Conservation (phyloP, 2,888 invertebrate species). For the Zhengitettix transpicula region DNA sequence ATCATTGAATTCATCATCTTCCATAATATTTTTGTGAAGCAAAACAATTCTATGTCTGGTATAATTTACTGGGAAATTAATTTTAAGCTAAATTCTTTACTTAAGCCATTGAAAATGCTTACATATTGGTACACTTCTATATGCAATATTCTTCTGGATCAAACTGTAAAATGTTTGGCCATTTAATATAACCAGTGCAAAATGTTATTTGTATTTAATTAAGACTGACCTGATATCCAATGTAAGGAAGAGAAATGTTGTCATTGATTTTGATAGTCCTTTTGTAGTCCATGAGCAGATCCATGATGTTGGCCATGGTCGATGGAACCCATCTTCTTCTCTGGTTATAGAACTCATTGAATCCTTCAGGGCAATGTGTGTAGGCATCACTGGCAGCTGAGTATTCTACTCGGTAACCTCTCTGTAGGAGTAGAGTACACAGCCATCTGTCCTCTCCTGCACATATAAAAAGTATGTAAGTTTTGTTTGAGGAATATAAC, state of each 20-base stretch:
- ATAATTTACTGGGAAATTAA: no score
- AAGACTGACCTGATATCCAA: conserved; percentile 45
- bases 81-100: no score
- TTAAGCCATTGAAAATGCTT: no score
- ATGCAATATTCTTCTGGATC: no score
- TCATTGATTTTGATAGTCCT: conserved; percentile 70
- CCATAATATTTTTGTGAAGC: no score
- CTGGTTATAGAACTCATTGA: conserved; percentile 88
- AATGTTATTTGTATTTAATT: background rate
- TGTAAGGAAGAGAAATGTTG: conserved; percentile 70
- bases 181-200: background rate
- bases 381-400: conserved; percentile 90
- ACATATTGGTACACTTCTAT: no score
- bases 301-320: conserved; percentile 87
- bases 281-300: conserved; percentile 62
- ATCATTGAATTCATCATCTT: no score
- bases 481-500: background rate
- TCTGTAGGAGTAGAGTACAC: conserved; percentile 78
- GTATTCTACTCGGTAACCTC: conserved; percentile 85
- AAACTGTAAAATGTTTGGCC: background rate
- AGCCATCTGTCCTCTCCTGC: conserved; percentile 90
- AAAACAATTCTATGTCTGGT: no score
- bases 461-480: background rate
- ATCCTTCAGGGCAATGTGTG: conserved; percentile 85
- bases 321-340: conserved; percentile 91